Base-by-base conservation (phyloP, 2,797 vertebrate genomes). In the Anomalospiza imberbis region DNA sequence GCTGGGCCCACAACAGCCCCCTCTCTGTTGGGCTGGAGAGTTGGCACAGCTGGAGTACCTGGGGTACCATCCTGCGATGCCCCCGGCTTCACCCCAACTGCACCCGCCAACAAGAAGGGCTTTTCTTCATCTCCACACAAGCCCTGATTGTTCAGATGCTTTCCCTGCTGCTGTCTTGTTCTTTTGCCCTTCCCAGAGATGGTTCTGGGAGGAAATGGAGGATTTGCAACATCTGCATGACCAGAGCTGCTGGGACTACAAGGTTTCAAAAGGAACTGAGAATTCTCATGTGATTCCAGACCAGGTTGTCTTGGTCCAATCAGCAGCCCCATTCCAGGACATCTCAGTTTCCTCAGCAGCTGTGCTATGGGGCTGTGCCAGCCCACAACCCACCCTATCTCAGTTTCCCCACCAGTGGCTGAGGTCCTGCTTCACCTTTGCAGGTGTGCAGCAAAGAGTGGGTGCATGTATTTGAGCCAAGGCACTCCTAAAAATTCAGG, bases 121-220 rank as follows among this genome's bases (percentile, higher is more conserved):
- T 97, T 95, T 97, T 97, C 95, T 96, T 86, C 26, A 1, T 42
- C 88, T 78, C 62, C 3, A 48, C 91, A 97, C 94, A 97, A 91
- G 85, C 94, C 58, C 73, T 12, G 9, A 96, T 97, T 97, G 97
- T 97, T 93, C 13, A 0, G 57, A 61, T 1, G 10, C 58, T 94
- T 93, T 63, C 77, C 72, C 71, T 75, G 62, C 80, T 51, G 26
- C 70, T 3, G 83, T 83, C 83, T 92, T 93, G 84, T 78, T 85
- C 87, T 92, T 76, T 84, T 90, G 83, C 89, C 84, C 55, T 91
- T 85, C 84, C 82, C 93, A 81, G 89, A 67, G 70, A 67, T 3
- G 0, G 57, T 77, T 63, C 72, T 66, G 42, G 57, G 63, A 89
- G 45, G 66, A 95, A 79, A 80, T 62, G 32, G 85, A 94, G 86